Base-by-base conservation (phyloP, 2,888 invertebrate genomes). In the Pristionchus entomophagus region DNA sequence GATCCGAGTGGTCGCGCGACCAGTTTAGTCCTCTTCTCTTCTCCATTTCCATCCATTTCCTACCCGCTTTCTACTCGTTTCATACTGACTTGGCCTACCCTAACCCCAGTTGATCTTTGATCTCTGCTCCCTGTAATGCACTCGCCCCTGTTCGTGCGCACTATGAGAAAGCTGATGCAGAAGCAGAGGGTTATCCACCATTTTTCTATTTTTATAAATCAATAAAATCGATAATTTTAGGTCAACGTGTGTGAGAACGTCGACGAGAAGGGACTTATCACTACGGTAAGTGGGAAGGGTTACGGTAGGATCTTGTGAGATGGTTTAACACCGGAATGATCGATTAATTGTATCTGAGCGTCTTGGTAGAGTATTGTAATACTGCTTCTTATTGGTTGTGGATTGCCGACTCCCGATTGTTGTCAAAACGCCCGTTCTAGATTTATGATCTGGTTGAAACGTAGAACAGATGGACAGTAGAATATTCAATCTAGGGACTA, bases 1-100 rank as follows among this genome's bases (percentile, higher is more conserved):
- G 87, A 85, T 73, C 85, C 88, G 38, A 85, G 87, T 49, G 73
- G 73, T 38, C 41, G 73, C 73, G 73, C 73, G 73, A 26, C 10
- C 41, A 8, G 29, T 38, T 69, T 69, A 19, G 65, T 69, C 65
- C n/a, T 29, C 26, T 5, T 35, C 35, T 3, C 35, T 19, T 65
- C 19, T n/a, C 35, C 35, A 19, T 22, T 14, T 45, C 17, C 14
- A 32, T 35, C 65, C 35, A 10, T 22, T n/a, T 59, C 26, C 56
- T 45, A n/a, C 59, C 62, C 62, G 29, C 29, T 5, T 26, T 32
- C 32, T 62, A 62, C 62, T 62, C 62, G 62, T 62, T 32, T 62
- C 32, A 62, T 6, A 65, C 65, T 65, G 8, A 65, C 62, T 65
- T 59, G 19, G 35, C 65, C 65, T 14, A 14, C 45, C 17, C 65